Evolutionary conservation across 2,888 invertebrate genomes (phyloP).

Genomic region (Sminthurinus aureus): DNA sequence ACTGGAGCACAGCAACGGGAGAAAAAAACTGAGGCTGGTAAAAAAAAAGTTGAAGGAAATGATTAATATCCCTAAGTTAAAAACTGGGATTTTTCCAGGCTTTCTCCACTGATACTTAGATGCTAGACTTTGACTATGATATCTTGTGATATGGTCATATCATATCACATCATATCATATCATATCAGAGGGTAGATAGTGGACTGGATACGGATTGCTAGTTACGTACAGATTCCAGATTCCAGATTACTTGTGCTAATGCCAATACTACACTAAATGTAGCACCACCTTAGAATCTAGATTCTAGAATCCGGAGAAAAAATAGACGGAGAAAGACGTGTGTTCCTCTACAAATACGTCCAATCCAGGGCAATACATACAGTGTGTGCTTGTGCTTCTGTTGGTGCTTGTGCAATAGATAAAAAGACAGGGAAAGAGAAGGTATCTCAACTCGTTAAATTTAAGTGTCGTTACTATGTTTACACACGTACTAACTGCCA

Average conservation of each 20-base stretch:
- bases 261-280: neutral
- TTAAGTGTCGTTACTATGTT: constrained; percentile 55
- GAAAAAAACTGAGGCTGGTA: neutral
- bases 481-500: constrained; percentile 54
- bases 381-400: no score
- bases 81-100: constrained; percentile 31
- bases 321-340: neutral
- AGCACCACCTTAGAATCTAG: no score
- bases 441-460: constrained; percentile 52
- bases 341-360: no score
- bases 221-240: neutral
- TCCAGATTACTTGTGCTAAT: constrained; percentile 1
- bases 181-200: constrained; percentile 9
- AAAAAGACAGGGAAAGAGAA: neutral
- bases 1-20: constrained; percentile 2
- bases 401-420: neutral
- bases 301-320: neutral
- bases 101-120: neutral
- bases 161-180: neutral
- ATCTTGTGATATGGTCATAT: neutral
- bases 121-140: neutral
- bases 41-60: constrained; percentile 44
- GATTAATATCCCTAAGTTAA: constrained; percentile 48
- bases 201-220: neutral
- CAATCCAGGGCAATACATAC: no score